Percentiles rank a stretch among this genome's conserved stretches.
These are phyloP conservation scores for Parauchenoglanis punctatus DNA, from an alignment of 2,797 vertebrate species.

Conservation along the genomic window DNA sequence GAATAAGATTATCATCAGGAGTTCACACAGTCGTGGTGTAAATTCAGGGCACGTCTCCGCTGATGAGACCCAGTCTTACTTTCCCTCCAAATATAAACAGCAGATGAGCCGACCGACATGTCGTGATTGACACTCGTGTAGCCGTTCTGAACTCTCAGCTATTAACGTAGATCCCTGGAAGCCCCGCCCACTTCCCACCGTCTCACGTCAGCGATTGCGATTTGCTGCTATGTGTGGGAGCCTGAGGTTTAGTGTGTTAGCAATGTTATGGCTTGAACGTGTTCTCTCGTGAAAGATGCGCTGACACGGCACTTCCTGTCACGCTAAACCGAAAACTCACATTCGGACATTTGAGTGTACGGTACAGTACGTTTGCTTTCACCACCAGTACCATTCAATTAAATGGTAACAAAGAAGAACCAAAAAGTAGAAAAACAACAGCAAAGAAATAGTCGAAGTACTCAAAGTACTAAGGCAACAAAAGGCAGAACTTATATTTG, in stretches of 20 bases:
- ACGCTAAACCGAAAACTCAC: too few species aligned
- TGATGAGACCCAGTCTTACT: background rate
- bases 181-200: background rate
- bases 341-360: too few species aligned
- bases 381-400: too few species aligned
- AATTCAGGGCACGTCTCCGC: background rate
- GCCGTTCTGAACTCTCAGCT: background rate
- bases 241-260: too few species aligned
- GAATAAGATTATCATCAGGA: background rate
- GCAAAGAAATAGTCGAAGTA: background rate
- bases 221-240: too few species aligned
- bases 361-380: too few species aligned
- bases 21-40: background rate
- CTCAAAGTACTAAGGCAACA: background rate
- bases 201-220: background rate
- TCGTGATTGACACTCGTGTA: background rate
- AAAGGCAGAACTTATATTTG: background rate
- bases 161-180: background rate
- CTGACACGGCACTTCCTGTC: too few species aligned
- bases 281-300: too few species aligned
- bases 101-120: background rate
- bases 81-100: background rate
- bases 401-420: background rate
- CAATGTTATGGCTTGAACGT: too few species aligned
- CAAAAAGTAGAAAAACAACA: background rate